These are phyloP conservation scores for Rhinopomastus cyanomelas DNA, from an alignment of 2,113 vertebrate genomes.

Conservation along the genomic window DNA sequence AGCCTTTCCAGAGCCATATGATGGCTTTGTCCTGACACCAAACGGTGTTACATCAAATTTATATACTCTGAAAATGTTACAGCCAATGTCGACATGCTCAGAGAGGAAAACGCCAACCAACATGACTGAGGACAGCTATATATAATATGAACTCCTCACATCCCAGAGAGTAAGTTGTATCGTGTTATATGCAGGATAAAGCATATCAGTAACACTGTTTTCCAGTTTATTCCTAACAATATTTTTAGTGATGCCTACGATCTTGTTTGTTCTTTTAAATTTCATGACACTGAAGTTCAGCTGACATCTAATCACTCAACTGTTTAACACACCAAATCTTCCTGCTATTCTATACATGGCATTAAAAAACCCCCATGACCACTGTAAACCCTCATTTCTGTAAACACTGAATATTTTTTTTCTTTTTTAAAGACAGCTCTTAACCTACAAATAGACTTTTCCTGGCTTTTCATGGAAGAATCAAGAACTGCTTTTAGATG, in stretches of 20 bases:
- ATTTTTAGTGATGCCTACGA: neutral
- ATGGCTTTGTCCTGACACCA: neutral
- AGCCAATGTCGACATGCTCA: neutral
- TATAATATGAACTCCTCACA: fast-evolving
- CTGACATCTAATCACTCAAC: neutral
- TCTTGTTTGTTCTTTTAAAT: neutral
- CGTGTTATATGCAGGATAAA: neutral
- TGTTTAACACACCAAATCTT: neutral
- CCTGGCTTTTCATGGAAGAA: neutral
- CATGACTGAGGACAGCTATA: neutral
- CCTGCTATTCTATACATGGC: neutral
- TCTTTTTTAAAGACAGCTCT: neutral
- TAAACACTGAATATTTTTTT: neutral
- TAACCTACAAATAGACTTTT: neutral
- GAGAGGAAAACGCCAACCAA: neutral
- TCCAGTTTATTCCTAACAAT: neutral
- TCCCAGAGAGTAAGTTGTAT: neutral
- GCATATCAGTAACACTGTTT: neutral
- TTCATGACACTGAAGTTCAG: neutral
- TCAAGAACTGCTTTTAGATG: neutral
- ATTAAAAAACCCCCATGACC: neutral
- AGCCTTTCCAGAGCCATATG: neutral
- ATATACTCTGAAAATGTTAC: neutral
- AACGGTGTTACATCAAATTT: neutral
- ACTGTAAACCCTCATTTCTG: neutral